A percentile compares a stretch with the other conserved stretches of the same genome.
Conservation (phyloP, 2,113 vertebrate genomes). For the Myotis davidii region DNA sequence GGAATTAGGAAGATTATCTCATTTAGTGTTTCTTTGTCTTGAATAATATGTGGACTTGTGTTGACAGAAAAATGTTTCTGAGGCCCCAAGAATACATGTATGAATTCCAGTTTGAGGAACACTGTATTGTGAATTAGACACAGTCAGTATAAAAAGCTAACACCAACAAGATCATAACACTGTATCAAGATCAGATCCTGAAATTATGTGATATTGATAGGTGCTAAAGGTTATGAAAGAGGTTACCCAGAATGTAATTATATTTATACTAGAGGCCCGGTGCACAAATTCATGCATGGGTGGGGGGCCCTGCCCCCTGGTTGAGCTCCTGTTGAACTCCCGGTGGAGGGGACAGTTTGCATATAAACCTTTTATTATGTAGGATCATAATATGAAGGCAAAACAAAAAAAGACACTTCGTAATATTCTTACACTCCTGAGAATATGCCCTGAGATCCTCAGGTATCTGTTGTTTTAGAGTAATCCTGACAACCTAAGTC, state of each 20-base stretch:
- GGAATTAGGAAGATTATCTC: slow-evolving; percentile 24
- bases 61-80: slow-evolving; percentile 45
- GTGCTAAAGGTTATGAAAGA: not conserved
- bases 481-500: not conserved
- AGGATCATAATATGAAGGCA: not conserved
- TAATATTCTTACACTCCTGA: not conserved
- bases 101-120: slow-evolving; percentile 50
- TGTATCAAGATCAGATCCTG: slow-evolving; percentile 17
- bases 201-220: not conserved
- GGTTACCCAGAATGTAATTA: not conserved
- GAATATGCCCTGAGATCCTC: not conserved
- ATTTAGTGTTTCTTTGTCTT: slow-evolving; percentile 39
- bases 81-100: slow-evolving; percentile 4
- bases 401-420: not conserved
- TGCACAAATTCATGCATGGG: too few relatives aligned
- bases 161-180: not conserved
- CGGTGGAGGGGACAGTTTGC: too few relatives aligned
- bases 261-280: not conserved
- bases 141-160: not conserved
- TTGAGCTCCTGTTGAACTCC: too few relatives aligned
- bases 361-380: too few relatives aligned
- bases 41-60: not conserved
- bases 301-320: too few relatives aligned
- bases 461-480: not conserved
- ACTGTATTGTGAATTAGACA: slow-evolving; percentile 9